phyloP scores from a whole-genome alignment of 2,888 invertebrate genomes.

The Athrips mouffetella region DNA sequence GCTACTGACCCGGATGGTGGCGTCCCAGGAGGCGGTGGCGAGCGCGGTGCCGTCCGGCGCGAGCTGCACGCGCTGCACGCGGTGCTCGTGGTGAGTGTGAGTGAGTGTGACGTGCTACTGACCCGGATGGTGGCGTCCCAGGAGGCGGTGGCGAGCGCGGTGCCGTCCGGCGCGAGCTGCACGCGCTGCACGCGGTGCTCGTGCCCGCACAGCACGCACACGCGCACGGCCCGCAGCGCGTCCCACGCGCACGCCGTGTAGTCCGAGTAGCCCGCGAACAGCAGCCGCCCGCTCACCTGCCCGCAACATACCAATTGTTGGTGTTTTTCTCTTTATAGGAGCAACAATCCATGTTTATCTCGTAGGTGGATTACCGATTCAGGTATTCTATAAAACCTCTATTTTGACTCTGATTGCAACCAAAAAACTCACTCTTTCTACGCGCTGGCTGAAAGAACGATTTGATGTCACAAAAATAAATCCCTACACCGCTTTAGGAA shows the following conservation, averaged over 20 bases:
- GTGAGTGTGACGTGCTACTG: slow-evolving; percentile 71
- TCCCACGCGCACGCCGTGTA: slow-evolving; percentile 99
- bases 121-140: slow-evolving; percentile 81
- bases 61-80: neutral
- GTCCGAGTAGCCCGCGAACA: slow-evolving; percentile 99
- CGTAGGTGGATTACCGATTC: too few species aligned
- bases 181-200: slow-evolving; percentile 94
- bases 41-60: neutral
- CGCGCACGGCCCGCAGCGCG: slow-evolving; percentile 93
- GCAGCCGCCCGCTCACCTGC: slow-evolving; percentile 91
- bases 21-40: too few species aligned
- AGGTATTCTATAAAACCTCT: too few species aligned
- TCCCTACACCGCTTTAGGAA: too few species aligned
- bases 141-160: slow-evolving; percentile 95
- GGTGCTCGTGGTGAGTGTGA: neutral
- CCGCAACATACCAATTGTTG: too few species aligned
- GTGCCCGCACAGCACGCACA: slow-evolving; percentile 94
- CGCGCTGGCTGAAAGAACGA: too few species aligned
- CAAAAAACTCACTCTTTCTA: too few species aligned
- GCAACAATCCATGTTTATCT: too few species aligned
- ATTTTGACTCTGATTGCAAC: too few species aligned
- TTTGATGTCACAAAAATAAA: too few species aligned
- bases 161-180: slow-evolving; percentile 96
- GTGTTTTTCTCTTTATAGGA: too few species aligned
- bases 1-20: too few species aligned